Percentiles rank a stretch among this genome's conserved stretches.
phyloP scores from a whole-genome alignment of 2,888 invertebrate species.

The Apodemia zela region DNA sequence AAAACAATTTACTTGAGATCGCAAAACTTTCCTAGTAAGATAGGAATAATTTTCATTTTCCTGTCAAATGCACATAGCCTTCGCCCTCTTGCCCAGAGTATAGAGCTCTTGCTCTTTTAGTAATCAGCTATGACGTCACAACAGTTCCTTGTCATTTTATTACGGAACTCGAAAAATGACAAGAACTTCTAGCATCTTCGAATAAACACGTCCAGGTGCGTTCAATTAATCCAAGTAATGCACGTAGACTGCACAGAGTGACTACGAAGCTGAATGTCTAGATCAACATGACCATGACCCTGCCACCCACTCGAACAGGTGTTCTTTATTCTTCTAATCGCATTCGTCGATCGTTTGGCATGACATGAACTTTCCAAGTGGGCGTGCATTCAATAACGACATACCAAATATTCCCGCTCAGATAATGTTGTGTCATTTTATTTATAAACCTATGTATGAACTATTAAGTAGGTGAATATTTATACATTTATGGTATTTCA shows the following conservation, averaged over 20 bases:
- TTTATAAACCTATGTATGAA: background rate
- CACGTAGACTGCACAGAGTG: conserved; percentile 15
- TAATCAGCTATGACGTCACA: background rate
- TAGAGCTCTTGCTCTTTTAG: no score
- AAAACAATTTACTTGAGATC: no score
- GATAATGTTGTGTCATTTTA: conserved; percentile 18
- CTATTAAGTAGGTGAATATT: no score
- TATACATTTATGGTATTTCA: no score
- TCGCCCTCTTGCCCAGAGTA: no score
- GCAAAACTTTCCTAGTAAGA: no score
- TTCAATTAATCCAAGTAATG: conserved; percentile 18
- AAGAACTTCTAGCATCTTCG: conserved; percentile 4
- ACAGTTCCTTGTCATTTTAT: background rate
- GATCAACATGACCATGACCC: conserved; percentile 48
- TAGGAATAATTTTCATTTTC: no score
- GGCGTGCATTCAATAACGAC: conserved; percentile 33
- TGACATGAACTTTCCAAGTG: conserved; percentile 33
- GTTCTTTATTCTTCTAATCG: conserved; percentile 51
- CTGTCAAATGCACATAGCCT: no score
- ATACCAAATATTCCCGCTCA: conserved; percentile 22
- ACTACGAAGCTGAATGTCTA: conserved; percentile 26
- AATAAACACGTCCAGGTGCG: conserved; percentile 1
- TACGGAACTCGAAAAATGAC: background rate
- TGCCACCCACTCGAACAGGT: conserved; percentile 70
- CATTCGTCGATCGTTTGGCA: conserved; percentile 37